phyloP scores from a whole-genome alignment of 2,888 invertebrate species.

The Chrysomela aeneicollis region DNA sequence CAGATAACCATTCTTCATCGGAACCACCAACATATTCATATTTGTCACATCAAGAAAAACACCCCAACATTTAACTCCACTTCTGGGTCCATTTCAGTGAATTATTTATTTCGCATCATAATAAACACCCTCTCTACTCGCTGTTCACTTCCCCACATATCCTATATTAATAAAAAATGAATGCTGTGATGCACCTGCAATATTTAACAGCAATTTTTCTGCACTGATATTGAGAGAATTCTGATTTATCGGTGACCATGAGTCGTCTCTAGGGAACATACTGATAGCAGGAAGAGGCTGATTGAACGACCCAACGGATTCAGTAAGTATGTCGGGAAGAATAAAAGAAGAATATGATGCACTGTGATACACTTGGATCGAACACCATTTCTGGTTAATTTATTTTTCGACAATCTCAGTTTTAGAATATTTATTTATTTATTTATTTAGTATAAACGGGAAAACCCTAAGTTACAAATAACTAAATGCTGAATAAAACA shows the following conservation, averaged over 20 bases:
- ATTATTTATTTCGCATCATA: constrained; percentile 41
- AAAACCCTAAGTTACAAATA: no score
- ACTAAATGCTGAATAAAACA: no score
- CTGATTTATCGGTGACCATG: constrained; percentile 49
- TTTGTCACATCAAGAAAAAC: constrained; percentile 25
- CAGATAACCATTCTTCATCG: neutral
- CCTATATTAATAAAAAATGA: constrained; percentile 52
- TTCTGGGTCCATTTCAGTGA: constrained; percentile 34
- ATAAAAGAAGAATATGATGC: no score
- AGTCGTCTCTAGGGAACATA: constrained; percentile 49
- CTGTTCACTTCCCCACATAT: constrained; percentile 33
- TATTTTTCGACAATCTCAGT: no score
- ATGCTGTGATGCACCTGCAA: constrained; percentile 52
- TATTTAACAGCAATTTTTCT: constrained; percentile 52
- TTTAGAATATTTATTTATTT: no score
- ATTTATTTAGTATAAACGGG: no score
- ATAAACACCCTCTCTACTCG: constrained; percentile 39
- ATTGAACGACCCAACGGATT: constrained; percentile 10
- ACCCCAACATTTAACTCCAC: constrained; percentile 30
- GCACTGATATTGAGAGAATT: constrained; percentile 52
- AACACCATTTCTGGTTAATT: no score
- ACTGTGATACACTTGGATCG: no score
- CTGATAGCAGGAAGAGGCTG: constrained; percentile 27
- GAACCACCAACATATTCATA: constrained; percentile 26
- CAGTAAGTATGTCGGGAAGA: neutral